Percentiles rank a stretch among this genome's conserved stretches.
Conservation (phyloP, 2,888 invertebrate genomes). For the Eupithecia abbreviata region DNA sequence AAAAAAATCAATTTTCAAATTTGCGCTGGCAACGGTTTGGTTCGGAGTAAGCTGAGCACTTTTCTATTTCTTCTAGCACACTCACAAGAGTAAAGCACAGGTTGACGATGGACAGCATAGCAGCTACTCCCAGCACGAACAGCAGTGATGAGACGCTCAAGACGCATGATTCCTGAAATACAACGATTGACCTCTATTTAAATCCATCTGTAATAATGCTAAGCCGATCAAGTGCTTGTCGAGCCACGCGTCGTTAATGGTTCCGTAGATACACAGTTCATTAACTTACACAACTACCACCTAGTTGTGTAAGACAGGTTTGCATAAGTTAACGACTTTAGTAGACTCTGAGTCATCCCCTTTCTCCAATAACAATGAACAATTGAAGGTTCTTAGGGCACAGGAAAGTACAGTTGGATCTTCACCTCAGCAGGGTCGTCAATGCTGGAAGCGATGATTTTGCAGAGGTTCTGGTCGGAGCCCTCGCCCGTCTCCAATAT, state of each 20-base stretch:
- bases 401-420: neutral
- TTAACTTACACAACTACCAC: too few relatives aligned
- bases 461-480: conserved; percentile 60
- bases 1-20: too few relatives aligned
- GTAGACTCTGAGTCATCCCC: too few relatives aligned
- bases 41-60: neutral
- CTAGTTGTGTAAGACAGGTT: too few relatives aligned
- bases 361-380: too few relatives aligned
- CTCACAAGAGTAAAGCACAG: conserved; percentile 71
- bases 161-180: conserved; percentile 52
- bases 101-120: conserved; percentile 59
- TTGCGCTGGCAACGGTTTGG: neutral
- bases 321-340: too few relatives aligned
- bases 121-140: conserved; percentile 59
- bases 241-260: too few relatives aligned
- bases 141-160: conserved; percentile 61
- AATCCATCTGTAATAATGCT: too few relatives aligned
- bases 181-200: too few relatives aligned
- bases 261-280: too few relatives aligned
- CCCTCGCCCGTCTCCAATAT: conserved; percentile 62
- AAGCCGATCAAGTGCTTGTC: too few relatives aligned
- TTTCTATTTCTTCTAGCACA: neutral
- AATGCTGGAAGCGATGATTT: conserved; percentile 53
- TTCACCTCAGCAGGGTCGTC: conserved; percentile 47
- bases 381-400: neutral